Evolutionary conservation across 2,888 invertebrate genomes (phyloP).

Genomic region (Drosophila neonasuta): DNA sequence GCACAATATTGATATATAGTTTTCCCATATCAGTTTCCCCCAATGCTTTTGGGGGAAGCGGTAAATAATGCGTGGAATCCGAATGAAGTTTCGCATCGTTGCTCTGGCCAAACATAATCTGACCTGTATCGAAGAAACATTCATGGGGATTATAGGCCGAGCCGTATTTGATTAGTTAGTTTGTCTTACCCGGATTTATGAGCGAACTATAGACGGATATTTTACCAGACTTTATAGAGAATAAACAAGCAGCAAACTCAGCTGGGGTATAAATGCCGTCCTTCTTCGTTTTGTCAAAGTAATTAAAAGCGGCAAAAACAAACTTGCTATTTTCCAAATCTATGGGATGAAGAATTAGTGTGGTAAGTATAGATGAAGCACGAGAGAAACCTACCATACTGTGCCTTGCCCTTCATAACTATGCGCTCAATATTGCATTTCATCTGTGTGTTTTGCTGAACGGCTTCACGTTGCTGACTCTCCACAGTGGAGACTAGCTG

Average conservation of each 20-base stretch:
- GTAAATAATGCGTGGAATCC: slow-evolving; percentile 82
- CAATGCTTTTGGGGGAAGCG: slow-evolving; percentile 81
- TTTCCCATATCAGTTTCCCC: slow-evolving; percentile 73
- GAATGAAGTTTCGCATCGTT: slow-evolving; percentile 82
- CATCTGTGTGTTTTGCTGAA: slow-evolving; percentile 58
- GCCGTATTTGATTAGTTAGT: neutral
- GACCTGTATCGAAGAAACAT: slow-evolving; percentile 46
- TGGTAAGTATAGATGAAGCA: neutral
- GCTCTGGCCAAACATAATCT: slow-evolving; percentile 82
- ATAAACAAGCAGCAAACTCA: slow-evolving; percentile 83
- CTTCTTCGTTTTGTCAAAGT: slow-evolving; percentile 71
- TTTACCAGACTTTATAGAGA: slow-evolving; percentile 82
- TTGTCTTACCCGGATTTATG: slow-evolving; percentile 81
- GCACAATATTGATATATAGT: slow-evolving; percentile 81
- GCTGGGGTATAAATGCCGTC: slow-evolving; percentile 82
- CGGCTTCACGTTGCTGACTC: slow-evolving; percentile 55
- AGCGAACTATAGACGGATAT: slow-evolving; percentile 80
- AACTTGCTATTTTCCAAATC: slow-evolving; percentile 73
- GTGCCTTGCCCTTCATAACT: slow-evolving; percentile 57
- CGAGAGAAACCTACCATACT: slow-evolving; percentile 58
- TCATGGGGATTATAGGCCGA: neutral
- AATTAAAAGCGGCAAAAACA: slow-evolving; percentile 78
- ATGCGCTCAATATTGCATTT: slow-evolving; percentile 74
- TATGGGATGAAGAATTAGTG: slow-evolving; percentile 32
- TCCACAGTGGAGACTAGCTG: slow-evolving; percentile 60